Base-by-base conservation (phyloP, 2,888 invertebrate genomes). In the Koerneria pararmatus region DNA sequence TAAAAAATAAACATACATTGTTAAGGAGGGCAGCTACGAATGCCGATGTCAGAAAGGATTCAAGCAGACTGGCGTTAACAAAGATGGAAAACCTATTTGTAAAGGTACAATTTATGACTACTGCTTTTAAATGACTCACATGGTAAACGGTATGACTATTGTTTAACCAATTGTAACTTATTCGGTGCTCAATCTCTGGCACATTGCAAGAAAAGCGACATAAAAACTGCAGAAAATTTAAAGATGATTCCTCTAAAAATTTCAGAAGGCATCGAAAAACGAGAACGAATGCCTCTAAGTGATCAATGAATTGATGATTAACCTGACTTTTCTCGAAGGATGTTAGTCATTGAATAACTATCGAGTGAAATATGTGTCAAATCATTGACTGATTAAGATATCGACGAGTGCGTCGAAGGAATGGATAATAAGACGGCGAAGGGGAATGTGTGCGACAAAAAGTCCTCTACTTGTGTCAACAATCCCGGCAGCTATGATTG, bases 21-120 rank as follows among this genome's bases (percentile, higher is more conserved):
- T 64, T 27, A n/a, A 65, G 65, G 32, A 34, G 19, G 65, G 65
- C 27, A 57, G 65, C 49, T 65, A 65, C 49, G 65, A 65, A 32
- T 65, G 65, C 35, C 24, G 56, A 46, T 65, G 65, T 32, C 34
- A 46, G n/a, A 8, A 11, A 24, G 65, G 65, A 31, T 65, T 32
- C 65, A 65, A 65, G 35, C 34, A 65, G 35, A 22, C 4, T 15
- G 29, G 32, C 4, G 35, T 24, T 24, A 58, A 65, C 29, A 49
- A n/a, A 6, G 49, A 56, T 32, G 65, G 65, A 11, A 65, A 65
- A 34, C 57, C 58, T 35, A 58, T 48, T n/a, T 65, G 65, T 54
- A n/a, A 57, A 15, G 32, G 64, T 64, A 41, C 6, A 46, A 41
- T 11, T 54, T 24, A 41, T 41, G n/a, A n/a, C n/a, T n/a, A n/a